Percentiles rank a stretch among this genome's conserved stretches.
phyloP scores from a whole-genome alignment of 2,888 invertebrate species.

The Brenthis daphne region DNA sequence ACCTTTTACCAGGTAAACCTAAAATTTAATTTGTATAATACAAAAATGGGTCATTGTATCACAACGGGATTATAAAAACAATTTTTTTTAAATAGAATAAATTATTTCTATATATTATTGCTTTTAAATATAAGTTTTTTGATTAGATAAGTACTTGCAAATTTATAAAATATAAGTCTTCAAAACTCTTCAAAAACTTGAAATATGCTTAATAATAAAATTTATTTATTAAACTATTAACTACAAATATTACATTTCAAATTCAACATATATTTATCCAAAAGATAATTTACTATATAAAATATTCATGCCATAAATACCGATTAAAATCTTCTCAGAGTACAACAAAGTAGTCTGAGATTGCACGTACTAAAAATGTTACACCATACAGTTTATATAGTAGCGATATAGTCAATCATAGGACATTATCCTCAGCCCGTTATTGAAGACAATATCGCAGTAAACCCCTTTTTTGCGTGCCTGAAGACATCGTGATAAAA shows the following conservation, averaged over 20 bases:
- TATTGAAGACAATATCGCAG: constrained; percentile 34
- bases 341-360: constrained; percentile 4
- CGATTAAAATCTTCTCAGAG: constrained; percentile 1
- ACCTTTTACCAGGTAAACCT: no score
- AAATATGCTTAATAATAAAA: no score
- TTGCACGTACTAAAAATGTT: constrained; percentile 2
- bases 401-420: constrained; percentile 22
- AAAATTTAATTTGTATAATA: no score
- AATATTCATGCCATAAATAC: constrained; percentile 6
- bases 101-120: no score
- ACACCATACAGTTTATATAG: neutral
- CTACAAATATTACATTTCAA: neutral
- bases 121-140: no score
- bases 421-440: constrained; percentile 3
- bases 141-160: no score
- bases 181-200: no score
- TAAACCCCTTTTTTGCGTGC: constrained; percentile 37
- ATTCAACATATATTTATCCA: neutral
- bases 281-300: neutral
- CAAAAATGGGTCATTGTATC: no score
- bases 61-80: no score
- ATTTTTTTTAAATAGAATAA: no score
- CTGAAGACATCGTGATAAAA: constrained; percentile 32
- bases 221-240: neutral
- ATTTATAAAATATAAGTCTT: no score